Percentiles rank a stretch among this genome's conserved stretches.
These are phyloP conservation scores for Erebia palarica DNA, from an alignment of 2,888 invertebrate genomes.

Conservation along the genomic window DNA sequence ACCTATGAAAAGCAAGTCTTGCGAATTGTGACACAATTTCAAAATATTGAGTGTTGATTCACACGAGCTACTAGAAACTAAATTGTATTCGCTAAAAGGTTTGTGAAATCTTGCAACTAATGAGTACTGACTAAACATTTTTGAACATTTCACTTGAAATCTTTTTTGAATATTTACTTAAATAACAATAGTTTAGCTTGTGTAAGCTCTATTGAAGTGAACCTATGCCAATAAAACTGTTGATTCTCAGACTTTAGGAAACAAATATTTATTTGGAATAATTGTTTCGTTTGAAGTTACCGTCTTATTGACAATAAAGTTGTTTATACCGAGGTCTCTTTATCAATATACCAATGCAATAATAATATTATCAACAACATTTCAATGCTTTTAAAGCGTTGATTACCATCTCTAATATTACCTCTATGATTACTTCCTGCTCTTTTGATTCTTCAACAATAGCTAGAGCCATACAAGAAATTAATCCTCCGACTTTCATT, in stretches of 20 bases:
- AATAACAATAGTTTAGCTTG: neutral
- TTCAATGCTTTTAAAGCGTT: neutral
- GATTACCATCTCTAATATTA: constrained; percentile 6
- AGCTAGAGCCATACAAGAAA: constrained; percentile 32
- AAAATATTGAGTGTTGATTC: constrained; percentile 44
- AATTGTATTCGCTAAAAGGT: constrained; percentile 31
- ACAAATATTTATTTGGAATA: neutral
- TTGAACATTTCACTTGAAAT: neutral
- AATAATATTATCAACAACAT: neutral
- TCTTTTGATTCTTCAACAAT: constrained; percentile 10
- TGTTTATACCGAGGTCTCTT: neutral
- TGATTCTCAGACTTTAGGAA: neutral
- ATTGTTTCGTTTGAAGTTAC: neutral
- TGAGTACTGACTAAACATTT: neutral
- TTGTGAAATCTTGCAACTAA: constrained; percentile 8
- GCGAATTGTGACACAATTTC: constrained; percentile 50
- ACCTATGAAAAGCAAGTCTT: constrained; percentile 45
- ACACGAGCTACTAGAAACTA: constrained; percentile 31
- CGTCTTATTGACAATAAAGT: neutral
- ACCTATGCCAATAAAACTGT: neutral
- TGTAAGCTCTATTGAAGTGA: neutral
- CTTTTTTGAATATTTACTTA: neutral
- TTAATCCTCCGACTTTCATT: neutral
- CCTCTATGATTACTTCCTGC: constrained; percentile 2
- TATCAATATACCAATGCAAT: neutral